Evolutionary conservation across 2,113 vertebrate species (phyloP).

Genomic region (Thomomys bottae): DNA sequence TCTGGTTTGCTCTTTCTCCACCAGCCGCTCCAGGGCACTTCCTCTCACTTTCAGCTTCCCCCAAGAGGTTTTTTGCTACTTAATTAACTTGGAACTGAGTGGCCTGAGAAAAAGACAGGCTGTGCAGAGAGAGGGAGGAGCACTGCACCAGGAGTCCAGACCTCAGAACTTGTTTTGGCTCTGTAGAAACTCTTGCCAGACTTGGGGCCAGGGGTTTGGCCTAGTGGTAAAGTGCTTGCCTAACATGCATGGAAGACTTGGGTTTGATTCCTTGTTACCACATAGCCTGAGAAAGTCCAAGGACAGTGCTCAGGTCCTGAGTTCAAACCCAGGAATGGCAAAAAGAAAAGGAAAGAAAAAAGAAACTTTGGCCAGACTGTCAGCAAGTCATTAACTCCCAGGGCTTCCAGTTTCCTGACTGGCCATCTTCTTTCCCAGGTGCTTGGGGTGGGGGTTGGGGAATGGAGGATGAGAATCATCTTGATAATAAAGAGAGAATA

Average conservation of each 20-base stretch:
- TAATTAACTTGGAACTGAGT: conserved; percentile 57
- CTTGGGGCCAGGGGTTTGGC: too few species aligned
- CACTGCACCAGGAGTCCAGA: not conserved
- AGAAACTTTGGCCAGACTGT: not conserved
- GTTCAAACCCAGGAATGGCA: too few species aligned
- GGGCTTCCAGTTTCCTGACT: not conserved
- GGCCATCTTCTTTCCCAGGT: not conserved
- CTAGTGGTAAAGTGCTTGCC: too few species aligned
- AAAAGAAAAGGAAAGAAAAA: too few species aligned
- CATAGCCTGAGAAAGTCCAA: too few species aligned
- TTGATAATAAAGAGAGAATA: not conserved
- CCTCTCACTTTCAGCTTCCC: conserved; percentile 59
- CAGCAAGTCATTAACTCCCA: not conserved
- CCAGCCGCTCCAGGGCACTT: conserved; percentile 29
- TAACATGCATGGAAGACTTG: too few species aligned
- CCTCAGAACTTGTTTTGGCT: not conserved
- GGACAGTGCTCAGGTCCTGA: too few species aligned
- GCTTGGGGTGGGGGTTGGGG: not conserved
- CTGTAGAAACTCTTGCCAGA: not conserved
- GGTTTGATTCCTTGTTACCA: too few species aligned
- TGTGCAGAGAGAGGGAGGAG: not conserved
- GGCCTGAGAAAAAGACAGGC: not conserved
- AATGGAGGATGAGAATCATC: too few species aligned
- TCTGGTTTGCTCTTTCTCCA: conserved; percentile 30
- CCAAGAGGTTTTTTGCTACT: conserved; percentile 3